A percentile compares a stretch with the other conserved stretches of the same genome.
These are phyloP conservation scores for Phasia obesa DNA, from an alignment of 2,888 invertebrate genomes.

Conservation along the genomic window DNA sequence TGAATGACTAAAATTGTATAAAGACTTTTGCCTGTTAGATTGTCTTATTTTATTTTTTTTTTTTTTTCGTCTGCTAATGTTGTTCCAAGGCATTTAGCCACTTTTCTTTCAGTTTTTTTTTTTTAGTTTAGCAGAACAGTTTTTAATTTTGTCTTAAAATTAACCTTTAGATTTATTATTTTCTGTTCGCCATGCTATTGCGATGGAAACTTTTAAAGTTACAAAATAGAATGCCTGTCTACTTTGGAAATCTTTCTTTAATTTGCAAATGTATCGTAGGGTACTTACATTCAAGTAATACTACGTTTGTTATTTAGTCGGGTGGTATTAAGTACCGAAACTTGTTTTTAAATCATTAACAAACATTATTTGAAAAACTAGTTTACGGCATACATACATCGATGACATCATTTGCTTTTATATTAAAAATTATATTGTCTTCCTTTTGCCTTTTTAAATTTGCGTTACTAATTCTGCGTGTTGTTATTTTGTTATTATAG, in stretches of 20 bases:
- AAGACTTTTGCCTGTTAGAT: too few relatives aligned
- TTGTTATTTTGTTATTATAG: background rate
- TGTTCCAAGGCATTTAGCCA: too few relatives aligned
- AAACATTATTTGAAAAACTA: conserved; percentile 38
- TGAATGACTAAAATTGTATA: too few relatives aligned
- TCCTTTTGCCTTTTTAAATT: conserved; percentile 16
- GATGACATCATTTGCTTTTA: conserved; percentile 69
- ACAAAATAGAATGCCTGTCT: conserved; percentile 5
- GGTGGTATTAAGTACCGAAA: conserved; percentile 37
- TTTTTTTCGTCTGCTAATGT: too few relatives aligned
- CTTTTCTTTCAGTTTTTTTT: too few relatives aligned
- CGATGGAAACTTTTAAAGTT: conserved; percentile 20
- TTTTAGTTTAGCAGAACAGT: too few relatives aligned
- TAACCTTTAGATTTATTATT: background rate
- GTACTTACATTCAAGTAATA: background rate
- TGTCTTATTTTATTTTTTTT: too few relatives aligned
- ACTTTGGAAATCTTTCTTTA: background rate
- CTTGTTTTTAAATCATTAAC: conserved; percentile 57
- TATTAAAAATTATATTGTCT: conserved; percentile 52
- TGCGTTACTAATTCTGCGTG: conserved; percentile 8
- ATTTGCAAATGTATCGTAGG: conserved; percentile 5
- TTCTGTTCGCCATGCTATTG: background rate
- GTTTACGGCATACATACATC: conserved; percentile 19
- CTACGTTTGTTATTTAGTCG: background rate
- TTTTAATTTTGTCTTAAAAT: too few relatives aligned